phyloP scores from a whole-genome alignment of 2,888 invertebrate species.

The Lasius platythorax region DNA sequence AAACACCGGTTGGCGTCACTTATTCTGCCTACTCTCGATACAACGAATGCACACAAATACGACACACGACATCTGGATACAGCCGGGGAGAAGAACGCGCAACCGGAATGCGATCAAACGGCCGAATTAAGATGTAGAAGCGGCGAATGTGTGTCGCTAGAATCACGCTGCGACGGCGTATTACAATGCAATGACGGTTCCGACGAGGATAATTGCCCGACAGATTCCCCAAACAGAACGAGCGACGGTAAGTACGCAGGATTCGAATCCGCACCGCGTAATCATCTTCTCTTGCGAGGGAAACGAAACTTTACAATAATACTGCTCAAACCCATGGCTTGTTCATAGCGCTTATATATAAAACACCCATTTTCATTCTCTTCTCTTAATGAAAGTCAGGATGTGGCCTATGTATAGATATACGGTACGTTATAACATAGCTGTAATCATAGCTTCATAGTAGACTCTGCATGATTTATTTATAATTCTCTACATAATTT shows the following conservation, averaged over 20 bases:
- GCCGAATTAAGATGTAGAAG: constrained; percentile 86
- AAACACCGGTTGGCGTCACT: constrained; percentile 18
- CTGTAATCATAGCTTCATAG: neutral
- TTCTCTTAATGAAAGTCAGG: constrained; percentile 4
- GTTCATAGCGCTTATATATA: neutral
- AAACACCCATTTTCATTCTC: neutral
- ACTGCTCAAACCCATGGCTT: neutral
- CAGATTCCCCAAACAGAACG: neutral
- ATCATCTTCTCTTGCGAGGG: neutral
- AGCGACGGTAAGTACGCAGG: constrained; percentile 22
- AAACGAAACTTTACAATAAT: neutral
- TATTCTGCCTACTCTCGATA: neutral
- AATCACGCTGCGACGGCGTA: constrained; percentile 88
- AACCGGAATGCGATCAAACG: constrained; percentile 76
- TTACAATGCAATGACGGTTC: constrained; percentile 88
- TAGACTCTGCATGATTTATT: neutral
- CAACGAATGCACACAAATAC: constrained; percentile 16
- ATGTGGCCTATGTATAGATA: constrained; percentile 5
- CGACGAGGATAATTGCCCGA: constrained; percentile 87
- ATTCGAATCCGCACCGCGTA: neutral
- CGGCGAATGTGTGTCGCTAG: constrained; percentile 88
- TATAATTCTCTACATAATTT: constrained; percentile 5
- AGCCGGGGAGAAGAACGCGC: constrained; percentile 7
- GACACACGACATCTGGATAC: neutral
- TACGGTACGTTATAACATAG: constrained; percentile 19